Conservation (phyloP, 2,113 vertebrate species). For the Nematolebias whitei region DNA sequence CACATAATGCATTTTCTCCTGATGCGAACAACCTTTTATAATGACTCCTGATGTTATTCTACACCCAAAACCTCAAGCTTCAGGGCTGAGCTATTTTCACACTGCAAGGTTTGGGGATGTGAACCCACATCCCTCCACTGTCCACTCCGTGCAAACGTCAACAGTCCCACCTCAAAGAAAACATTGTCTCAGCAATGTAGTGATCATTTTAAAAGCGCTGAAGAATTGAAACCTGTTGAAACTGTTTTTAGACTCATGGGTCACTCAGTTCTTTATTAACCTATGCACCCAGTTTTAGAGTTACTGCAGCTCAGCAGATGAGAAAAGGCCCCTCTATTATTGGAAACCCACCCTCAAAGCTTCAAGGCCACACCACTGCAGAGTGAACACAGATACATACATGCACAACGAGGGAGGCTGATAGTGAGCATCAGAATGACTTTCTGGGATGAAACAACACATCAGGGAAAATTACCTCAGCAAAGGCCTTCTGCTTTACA, state of each 20-base stretch:
- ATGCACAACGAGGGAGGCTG: not conserved
- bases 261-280: too few relatives aligned
- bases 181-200: constrained; percentile 66
- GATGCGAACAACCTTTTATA: constrained; percentile 69
- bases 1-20: constrained; percentile 54
- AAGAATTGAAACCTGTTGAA: too few relatives aligned
- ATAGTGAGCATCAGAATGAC: not conserved
- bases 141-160: constrained; percentile 71
- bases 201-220: too few relatives aligned
- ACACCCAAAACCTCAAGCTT: constrained; percentile 67
- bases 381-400: not conserved
- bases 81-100: constrained; percentile 80
- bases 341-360: too few relatives aligned
- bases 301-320: too few relatives aligned
- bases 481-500: not conserved
- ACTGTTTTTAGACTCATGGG: not conserved
- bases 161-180: constrained; percentile 70
- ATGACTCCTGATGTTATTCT: constrained; percentile 73
- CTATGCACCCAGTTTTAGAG: too few relatives aligned
- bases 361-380: too few relatives aligned
- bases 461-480: too few relatives aligned
- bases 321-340: too few relatives aligned
- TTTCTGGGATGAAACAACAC: not conserved
- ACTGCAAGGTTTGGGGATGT: constrained; percentile 72
- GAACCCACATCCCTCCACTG: constrained; percentile 78